phyloP scores from a whole-genome alignment of 1,140 invertebrate genomes.

The Hycleus phaleratus region DNA sequence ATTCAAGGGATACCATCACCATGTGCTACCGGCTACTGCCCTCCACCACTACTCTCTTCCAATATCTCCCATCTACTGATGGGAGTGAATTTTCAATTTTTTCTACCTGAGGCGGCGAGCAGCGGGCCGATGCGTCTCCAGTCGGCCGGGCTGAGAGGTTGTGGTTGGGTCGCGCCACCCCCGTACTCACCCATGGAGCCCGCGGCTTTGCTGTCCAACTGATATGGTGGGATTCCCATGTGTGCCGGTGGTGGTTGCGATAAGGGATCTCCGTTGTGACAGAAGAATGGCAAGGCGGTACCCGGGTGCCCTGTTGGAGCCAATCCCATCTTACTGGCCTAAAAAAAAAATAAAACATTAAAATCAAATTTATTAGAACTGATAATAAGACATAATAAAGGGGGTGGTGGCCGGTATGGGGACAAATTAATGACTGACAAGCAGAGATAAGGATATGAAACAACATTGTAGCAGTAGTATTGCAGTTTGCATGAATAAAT shows the following conservation, averaged over 20 bases:
- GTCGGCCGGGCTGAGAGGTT: constrained; percentile 42
- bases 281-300: constrained; percentile 74
- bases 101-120: constrained; percentile 49
- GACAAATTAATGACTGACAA: constrained; percentile 11
- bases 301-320: constrained; percentile 57
- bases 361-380: neutral
- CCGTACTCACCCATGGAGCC: constrained; percentile 57
- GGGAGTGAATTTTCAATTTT: constrained; percentile 8
- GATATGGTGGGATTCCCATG: constrained; percentile 93
- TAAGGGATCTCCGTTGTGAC: constrained; percentile 76
- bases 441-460: neutral
- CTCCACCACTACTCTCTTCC: constrained; percentile 26
- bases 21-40: constrained; percentile 21
- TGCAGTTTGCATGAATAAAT: constrained; percentile 30
- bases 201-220: constrained; percentile 65
- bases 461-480: neutral
- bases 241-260: constrained; percentile 91
- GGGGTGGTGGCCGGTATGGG: neutral
- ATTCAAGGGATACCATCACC: too few relatives aligned
- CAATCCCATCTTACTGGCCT: constrained; percentile 87
- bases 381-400: too few relatives aligned
- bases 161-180: constrained; percentile 31
- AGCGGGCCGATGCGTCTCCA: constrained; percentile 49
- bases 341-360: constrained; percentile 42
- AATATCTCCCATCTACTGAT: too few relatives aligned